Evolutionary conservation across 2,888 invertebrate species (phyloP).

Genomic region (Cyclophora punctaria): DNA sequence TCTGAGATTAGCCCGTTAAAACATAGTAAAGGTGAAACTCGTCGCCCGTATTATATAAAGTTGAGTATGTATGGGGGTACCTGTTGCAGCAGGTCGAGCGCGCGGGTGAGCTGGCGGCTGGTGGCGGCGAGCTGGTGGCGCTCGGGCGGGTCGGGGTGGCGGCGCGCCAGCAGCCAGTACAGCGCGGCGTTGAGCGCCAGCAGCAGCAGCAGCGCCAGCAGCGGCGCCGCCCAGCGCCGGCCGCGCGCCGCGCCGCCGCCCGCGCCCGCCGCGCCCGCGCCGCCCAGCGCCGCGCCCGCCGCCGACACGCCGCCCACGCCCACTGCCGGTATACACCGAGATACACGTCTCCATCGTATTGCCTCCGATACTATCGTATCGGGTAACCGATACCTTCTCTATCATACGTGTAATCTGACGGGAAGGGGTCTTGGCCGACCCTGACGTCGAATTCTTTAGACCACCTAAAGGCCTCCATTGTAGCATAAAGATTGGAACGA

Average conservation of each 20-base stretch:
- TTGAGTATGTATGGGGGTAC: constrained; percentile 50
- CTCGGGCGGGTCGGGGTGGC: too few relatives aligned
- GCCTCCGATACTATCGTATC: too few relatives aligned
- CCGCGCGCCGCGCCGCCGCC: constrained; percentile 1
- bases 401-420: background rate
- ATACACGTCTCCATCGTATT: too few relatives aligned
- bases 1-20: too few relatives aligned
- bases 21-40: too few relatives aligned
- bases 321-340: too few relatives aligned
- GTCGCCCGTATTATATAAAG: too few relatives aligned
- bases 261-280: constrained; percentile 1
- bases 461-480: too few relatives aligned
- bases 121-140: too few relatives aligned
- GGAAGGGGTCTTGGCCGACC: background rate
- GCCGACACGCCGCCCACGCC: constrained; percentile 9
- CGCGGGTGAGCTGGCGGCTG: constrained; percentile 23
- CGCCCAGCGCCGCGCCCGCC: constrained; percentile 52
- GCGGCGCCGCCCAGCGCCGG: constrained; percentile 88
- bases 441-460: background rate
- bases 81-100: constrained; percentile 83
- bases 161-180: constrained; percentile 47
- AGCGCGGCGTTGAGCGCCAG: constrained; percentile 80
- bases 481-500: too few relatives aligned
- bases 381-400: too few relatives aligned
- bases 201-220: constrained; percentile 82